Evolutionary conservation across 1,140 invertebrate genomes (phyloP).

Genomic region (Papilio xuthus): DNA sequence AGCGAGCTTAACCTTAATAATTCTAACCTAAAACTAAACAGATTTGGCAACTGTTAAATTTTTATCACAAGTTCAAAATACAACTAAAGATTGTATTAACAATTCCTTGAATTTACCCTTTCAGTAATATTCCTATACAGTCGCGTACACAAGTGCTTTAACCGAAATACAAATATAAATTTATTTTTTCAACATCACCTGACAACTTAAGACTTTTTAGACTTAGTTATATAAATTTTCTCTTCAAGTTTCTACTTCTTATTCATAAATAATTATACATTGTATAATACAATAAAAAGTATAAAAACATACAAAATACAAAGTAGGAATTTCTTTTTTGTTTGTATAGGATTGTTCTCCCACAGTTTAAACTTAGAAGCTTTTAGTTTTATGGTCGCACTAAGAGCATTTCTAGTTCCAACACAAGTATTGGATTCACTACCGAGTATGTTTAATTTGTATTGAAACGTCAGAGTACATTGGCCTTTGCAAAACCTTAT

Average conservation of each 20-base stretch:
- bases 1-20: too few species aligned
- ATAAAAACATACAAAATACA: neutral
- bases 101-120: slow-evolving; percentile 39
- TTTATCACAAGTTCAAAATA: neutral
- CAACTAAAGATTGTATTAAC: slow-evolving; percentile 12
- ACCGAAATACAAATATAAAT: neutral
- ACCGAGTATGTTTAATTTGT: neutral
- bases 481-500: neutral
- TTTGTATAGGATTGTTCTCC: neutral
- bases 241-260: neutral
- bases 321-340: neutral
- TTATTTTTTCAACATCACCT: neutral
- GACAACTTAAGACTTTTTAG: neutral
- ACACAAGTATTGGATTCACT: slow-evolving; percentile 10
- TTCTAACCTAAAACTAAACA: too few species aligned
- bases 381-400: slow-evolving; percentile 7
- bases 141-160: slow-evolving; percentile 23
- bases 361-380: neutral
- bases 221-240: neutral
- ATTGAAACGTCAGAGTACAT: neutral
- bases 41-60: too few species aligned
- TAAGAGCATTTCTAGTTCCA: neutral
- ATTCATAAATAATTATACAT: neutral
- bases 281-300: neutral
- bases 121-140: slow-evolving; percentile 30